Conservation (phyloP, 1,140 invertebrate genomes). For the Leptoteleia sp. region DNA sequence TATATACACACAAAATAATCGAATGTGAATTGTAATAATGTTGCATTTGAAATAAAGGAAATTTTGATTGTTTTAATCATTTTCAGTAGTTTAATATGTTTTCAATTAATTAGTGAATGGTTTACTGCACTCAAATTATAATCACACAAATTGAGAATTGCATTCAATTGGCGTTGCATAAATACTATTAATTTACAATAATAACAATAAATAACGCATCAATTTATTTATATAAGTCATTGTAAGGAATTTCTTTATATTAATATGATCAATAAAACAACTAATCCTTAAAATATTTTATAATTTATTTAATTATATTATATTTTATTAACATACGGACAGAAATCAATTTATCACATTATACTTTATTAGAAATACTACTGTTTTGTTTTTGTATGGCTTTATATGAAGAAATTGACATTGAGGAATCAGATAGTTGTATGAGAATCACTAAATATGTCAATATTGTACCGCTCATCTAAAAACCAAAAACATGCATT, state of each 20-base stretch:
- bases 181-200: too few species aligned
- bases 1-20: conserved; percentile 21
- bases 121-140: too few species aligned
- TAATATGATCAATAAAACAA: too few species aligned
- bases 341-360: neutral
- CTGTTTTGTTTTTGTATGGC: conserved; percentile 8
- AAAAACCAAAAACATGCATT: conserved; percentile 33
- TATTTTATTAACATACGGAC: neutral
- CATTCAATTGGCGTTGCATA: too few species aligned
- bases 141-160: too few species aligned
- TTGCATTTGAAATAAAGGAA: conserved; percentile 32
- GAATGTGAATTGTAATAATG: conserved; percentile 25
- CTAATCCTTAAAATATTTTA: too few species aligned
- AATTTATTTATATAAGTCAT: too few species aligned
- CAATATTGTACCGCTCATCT: conserved; percentile 61
- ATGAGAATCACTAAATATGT: conserved; percentile 61
- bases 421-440: conserved; percentile 55
- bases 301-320: too few species aligned
- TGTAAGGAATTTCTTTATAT: too few species aligned
- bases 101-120: too few species aligned
- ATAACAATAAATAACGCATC: too few species aligned
- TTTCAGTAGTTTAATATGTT: too few species aligned
- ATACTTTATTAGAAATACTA: conserved; percentile 16
- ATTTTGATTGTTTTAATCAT: neutral
- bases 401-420: conserved; percentile 27